A percentile compares a stretch with the other conserved stretches of the same genome.
Evolutionary conservation across 2,888 invertebrate species (phyloP).

Genomic region (Dilophus febrilis): DNA sequence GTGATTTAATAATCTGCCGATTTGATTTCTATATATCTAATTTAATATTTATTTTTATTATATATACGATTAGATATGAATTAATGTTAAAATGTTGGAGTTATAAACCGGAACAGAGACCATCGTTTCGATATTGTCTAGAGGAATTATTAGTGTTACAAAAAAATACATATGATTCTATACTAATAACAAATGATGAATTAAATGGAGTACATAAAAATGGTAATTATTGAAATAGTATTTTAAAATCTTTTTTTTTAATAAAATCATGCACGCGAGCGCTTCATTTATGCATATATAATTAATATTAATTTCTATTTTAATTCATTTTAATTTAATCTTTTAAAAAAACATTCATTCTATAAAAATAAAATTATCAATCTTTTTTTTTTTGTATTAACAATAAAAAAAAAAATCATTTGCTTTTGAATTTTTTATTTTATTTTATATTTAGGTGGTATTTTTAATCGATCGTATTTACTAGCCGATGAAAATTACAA

Average conservation of each 20-base stretch:
- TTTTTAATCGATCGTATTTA: conserved; percentile 64
- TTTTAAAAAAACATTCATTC: too few relatives aligned
- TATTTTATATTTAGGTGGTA: conserved; percentile 39
- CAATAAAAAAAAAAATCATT: conserved; percentile 3
- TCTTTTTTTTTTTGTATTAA: too few relatives aligned
- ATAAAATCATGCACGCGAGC: background rate
- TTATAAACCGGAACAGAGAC: conserved; percentile 62
- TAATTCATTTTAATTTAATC: too few relatives aligned
- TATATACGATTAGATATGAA: conserved; percentile 43
- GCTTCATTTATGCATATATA: background rate
- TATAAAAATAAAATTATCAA: too few relatives aligned
- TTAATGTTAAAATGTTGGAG: conserved; percentile 83
- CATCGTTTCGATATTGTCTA: conserved; percentile 70
- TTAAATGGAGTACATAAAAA: conserved; percentile 5
- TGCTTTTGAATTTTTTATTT: conserved; percentile 10
- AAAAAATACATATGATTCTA: conserved; percentile 9
- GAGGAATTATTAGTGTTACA: conserved; percentile 36
- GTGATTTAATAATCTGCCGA: conserved; percentile 18
- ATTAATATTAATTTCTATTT: background rate
- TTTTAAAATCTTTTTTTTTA: too few relatives aligned
- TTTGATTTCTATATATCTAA: background rate
- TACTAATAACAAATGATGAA: conserved; percentile 9
- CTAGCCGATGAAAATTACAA: conserved; percentile 49
- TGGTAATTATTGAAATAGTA: conserved; percentile 9
- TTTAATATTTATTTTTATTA: background rate